Percentiles rank a stretch among this genome's conserved stretches.
Evolutionary conservation across 2,888 invertebrate species (phyloP).

Genomic region (Archips xylosteana): DNA sequence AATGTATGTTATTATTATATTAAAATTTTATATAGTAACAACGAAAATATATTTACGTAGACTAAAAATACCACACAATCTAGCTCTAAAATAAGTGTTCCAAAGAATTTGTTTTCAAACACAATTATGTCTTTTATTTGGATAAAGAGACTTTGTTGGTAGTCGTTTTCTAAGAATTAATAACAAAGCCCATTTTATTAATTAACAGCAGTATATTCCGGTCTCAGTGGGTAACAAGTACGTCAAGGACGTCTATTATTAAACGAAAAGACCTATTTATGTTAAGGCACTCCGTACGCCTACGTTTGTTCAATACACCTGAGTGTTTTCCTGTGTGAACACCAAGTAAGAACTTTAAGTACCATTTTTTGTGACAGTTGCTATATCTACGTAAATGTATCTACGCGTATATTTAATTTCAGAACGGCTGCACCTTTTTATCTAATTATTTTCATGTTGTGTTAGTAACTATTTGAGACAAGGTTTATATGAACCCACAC

Average conservation of each 20-base stretch:
- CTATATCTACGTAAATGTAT: too few species aligned
- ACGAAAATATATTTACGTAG: too few species aligned
- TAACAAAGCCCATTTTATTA: constrained; percentile 26
- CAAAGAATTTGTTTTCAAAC: neutral
- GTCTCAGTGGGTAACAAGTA: constrained; percentile 17
- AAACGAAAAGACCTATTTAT: constrained; percentile 22
- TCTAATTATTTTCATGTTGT: too few species aligned
- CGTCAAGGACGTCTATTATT: constrained; percentile 26
- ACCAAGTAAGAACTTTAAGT: too few species aligned
- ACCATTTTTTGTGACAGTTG: too few species aligned
- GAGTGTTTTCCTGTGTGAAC: too few species aligned
- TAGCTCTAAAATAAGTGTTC: neutral
- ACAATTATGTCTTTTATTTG: neutral
- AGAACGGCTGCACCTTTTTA: too few species aligned
- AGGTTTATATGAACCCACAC: too few species aligned
- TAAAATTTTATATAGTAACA: too few species aligned
- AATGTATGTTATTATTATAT: too few species aligned
- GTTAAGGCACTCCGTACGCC: constrained; percentile 9
- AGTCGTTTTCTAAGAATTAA: constrained; percentile 1
- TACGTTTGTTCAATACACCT: constrained; percentile 1
- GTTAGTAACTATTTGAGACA: too few species aligned
- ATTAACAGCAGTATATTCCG: constrained; percentile 23
- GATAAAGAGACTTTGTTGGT: neutral
- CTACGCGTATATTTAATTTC: too few species aligned
- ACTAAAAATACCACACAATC: neutral